Percentiles rank a stretch among this genome's conserved stretches.
phyloP scores from a whole-genome alignment of 2,113 vertebrate species.

The Ctenomys sociabilis region DNA sequence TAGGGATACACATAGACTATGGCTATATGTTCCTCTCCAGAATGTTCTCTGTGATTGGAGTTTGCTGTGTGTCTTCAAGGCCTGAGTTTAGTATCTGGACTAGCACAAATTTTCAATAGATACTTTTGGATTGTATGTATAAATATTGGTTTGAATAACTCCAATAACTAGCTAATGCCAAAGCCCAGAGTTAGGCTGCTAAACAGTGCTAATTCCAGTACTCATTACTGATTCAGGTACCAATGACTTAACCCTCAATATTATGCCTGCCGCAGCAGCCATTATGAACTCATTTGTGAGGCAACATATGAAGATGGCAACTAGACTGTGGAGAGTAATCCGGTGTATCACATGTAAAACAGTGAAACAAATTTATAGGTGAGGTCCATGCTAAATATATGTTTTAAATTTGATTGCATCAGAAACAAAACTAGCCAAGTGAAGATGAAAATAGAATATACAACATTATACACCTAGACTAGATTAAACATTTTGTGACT shows the following conservation, averaged over 20 bases:
- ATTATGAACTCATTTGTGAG: background rate
- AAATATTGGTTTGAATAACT: conserved; percentile 1
- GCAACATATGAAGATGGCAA: background rate
- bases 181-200: background rate
- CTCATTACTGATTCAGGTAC: background rate
- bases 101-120: background rate
- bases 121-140: background rate
- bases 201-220: background rate
- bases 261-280: background rate
- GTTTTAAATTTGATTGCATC: background rate
- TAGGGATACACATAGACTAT: background rate
- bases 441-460: background rate
- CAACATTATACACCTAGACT: background rate
- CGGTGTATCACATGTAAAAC: background rate
- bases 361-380: background rate
- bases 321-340: background rate
- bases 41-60: background rate
- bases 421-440: background rate
- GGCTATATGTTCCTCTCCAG: background rate
- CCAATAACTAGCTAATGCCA: background rate
- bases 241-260: background rate
- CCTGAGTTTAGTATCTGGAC: background rate
- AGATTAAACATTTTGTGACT: background rate
- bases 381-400: background rate
- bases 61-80: background rate